Evolutionary conservation across 2,797 vertebrate genomes (phyloP), one percentile per base, ranked within the genome.

Genomic region (Mus caroli): DNA sequence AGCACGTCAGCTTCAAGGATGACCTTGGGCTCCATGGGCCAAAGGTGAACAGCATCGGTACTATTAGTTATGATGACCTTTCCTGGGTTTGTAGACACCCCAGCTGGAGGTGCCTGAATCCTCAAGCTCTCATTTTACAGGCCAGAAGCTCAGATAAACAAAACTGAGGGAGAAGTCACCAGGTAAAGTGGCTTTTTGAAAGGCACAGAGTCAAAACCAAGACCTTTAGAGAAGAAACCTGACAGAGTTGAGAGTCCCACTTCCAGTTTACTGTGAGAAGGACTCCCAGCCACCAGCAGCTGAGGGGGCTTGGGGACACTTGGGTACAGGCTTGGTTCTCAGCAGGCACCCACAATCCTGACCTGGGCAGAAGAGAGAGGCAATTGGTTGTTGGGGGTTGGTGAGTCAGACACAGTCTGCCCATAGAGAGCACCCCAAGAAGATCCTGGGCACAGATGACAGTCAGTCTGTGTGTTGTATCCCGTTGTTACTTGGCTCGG

Each of bases 1-100:
- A n/a, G n/a, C n/a, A n/a, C n/a, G n/a, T n/a, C n/a, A n/a, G n/a
- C n/a, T n/a, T n/a, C n/a, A 73, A 52, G 31, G 40, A 22, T 40
- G 13, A 2, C 26, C 69, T 52, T 75, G 64, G 31, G 71, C 77
- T 62, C 46, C 52, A 19, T 43, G 73, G 71, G 13, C 82, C 34
- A 15, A 46, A 71, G 60, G 77, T 8, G 2, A 31, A 8, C 58
- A 73, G 0, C 6, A 0, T 50, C 19, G 0, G 13, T 24, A 3
- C 26, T 19, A 46, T 80, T 37, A 34, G 34, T 13, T 37, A 7
- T 5, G 13, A 31, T 43, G 10, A 10, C 52, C 2, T 1, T 34
- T 22, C n/a, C 17, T 6, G n/a, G n/a, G 34, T 52, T 46, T 9
- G 11, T 10, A 50, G 60, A 14, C 46, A 28, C 3, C 13, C 17